Percentiles rank a stretch among this genome's conserved stretches.
phyloP scores from a whole-genome alignment of 2,113 vertebrate species.

The Cochlearius cochlearius region DNA sequence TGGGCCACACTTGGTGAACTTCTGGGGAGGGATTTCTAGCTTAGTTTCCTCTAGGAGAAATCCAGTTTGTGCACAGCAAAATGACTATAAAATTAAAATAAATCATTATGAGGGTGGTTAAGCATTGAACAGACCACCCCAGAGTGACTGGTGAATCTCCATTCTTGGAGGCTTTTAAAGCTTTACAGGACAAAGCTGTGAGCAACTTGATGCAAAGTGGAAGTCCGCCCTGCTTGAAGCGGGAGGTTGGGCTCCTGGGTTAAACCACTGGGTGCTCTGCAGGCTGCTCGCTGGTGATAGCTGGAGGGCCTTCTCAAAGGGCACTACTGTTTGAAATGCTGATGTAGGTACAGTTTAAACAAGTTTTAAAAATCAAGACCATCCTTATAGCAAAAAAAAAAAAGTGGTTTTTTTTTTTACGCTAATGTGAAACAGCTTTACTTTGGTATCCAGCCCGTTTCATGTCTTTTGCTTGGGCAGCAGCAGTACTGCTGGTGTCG shows the following conservation, averaged over 20 bases:
- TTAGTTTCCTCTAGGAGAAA: background rate
- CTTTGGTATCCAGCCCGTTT: background rate
- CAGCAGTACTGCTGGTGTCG: background rate
- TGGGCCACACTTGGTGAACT: background rate
- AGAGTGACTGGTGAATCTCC: background rate
- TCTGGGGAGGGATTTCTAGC: background rate
- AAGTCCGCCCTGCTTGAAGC: background rate
- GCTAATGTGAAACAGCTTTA: background rate
- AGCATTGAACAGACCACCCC: background rate
- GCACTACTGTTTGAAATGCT: background rate
- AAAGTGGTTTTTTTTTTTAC: too few species aligned
- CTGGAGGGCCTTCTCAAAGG: background rate
- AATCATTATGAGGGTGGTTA: background rate
- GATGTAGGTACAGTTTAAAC: background rate
- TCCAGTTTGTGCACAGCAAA: background rate
- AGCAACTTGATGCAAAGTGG: rapidly evolving
- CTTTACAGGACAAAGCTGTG: background rate
- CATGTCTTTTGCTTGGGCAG: background rate
- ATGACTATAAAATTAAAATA: background rate
- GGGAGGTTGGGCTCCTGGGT: background rate
- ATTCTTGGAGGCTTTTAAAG: background rate
- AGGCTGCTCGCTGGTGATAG: background rate
- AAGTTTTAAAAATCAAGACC: background rate
- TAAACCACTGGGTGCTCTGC: background rate
- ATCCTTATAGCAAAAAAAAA: background rate